Evolutionary conservation across 2,797 vertebrate genomes (phyloP).

Genomic region (Pipistrellus pygmaeus): DNA sequence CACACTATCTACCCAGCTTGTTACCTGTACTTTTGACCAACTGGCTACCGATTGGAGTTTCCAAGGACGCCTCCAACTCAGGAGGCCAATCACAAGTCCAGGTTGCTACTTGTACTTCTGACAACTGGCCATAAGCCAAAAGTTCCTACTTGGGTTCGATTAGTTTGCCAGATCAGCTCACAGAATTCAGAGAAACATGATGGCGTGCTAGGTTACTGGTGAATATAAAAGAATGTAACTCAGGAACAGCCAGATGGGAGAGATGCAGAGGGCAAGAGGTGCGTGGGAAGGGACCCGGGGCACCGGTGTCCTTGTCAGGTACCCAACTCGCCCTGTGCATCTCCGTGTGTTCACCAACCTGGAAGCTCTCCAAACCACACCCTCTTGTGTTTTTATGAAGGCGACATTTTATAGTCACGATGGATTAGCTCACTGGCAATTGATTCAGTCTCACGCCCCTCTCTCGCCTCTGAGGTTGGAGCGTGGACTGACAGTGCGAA

Average conservation of each 20-base stretch:
- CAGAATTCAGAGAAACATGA: background rate
- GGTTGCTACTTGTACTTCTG: background rate
- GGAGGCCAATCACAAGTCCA: background rate
- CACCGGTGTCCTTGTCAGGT: background rate
- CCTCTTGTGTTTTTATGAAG: background rate
- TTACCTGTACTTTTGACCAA: background rate
- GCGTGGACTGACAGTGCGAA: background rate
- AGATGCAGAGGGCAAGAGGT: background rate
- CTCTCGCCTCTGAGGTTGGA: no score
- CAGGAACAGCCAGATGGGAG: background rate
- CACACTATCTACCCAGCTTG: background rate
- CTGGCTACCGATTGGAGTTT: background rate
- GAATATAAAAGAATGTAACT: background rate
- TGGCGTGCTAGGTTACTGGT: background rate
- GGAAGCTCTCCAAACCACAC: background rate
- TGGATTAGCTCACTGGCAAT: background rate
- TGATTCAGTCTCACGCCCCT: background rate
- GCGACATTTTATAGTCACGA: background rate
- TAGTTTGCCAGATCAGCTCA: background rate
- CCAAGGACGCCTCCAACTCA: background rate
- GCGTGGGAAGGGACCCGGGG: background rate
- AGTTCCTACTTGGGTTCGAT: background rate
- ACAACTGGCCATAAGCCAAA: background rate
- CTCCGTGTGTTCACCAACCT: background rate
- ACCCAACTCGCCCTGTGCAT: background rate